Conservation (phyloP, 2,113 vertebrate species). For the Galeopterus variegatus region DNA sequence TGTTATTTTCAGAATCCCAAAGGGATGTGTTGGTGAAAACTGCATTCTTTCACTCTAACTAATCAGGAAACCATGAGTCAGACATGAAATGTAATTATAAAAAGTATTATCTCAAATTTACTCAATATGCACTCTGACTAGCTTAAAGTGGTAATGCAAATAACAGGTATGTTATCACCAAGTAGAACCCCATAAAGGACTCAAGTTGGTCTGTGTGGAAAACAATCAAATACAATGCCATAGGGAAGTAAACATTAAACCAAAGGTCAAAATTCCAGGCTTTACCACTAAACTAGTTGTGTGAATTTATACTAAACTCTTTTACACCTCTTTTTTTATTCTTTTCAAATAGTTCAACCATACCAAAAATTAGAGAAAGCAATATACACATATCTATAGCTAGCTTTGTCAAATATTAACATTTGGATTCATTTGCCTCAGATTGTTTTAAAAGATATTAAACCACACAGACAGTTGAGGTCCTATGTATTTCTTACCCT, state of each 20-base stretch:
- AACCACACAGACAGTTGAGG: background rate
- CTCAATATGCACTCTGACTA: slow-evolving; percentile 20
- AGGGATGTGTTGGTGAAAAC: slow-evolving; percentile 61
- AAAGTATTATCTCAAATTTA: slow-evolving; percentile 47
- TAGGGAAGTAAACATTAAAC: background rate
- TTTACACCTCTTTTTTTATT: background rate
- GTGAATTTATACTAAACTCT: background rate
- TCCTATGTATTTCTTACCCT: background rate
- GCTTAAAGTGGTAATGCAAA: background rate
- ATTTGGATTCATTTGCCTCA: slow-evolving; percentile 11
- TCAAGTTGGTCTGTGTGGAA: background rate
- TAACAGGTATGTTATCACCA: slow-evolving; percentile 3
- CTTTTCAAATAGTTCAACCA: background rate
- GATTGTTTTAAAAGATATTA: background rate
- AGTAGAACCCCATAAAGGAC: background rate
- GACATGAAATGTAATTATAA: slow-evolving; percentile 64
- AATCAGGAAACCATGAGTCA: slow-evolving; percentile 66
- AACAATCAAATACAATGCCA: background rate
- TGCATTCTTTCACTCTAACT: slow-evolving; percentile 55
- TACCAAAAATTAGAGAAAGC: background rate
- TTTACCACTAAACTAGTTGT: background rate
- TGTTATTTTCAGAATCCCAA: slow-evolving; percentile 66
- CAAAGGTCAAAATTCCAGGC: background rate
- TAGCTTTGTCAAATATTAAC: background rate
- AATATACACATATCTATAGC: background rate